Percentiles rank a stretch among this genome's conserved stretches.
Conservation (phyloP, 2,113 vertebrate species). For the Trichechus manatus region DNA sequence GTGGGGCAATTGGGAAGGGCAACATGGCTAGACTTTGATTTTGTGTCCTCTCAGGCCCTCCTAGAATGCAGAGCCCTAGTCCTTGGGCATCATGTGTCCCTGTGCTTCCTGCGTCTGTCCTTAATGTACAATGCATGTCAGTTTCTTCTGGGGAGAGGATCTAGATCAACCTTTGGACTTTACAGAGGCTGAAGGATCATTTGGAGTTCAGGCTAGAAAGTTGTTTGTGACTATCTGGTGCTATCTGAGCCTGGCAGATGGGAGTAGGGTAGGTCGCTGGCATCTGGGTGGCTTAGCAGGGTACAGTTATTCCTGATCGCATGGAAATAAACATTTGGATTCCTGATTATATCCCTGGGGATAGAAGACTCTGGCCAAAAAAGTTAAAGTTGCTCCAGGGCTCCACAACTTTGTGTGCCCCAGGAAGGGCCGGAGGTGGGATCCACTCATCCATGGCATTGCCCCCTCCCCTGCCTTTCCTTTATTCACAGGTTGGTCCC, state of each 20-base stretch:
- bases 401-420: not conserved
- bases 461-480: not conserved
- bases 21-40: not conserved
- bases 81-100: not conserved
- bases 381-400: not conserved
- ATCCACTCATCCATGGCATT: not conserved
- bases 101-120: not conserved
- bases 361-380: not conserved
- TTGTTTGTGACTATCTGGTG: not conserved
- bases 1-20: not conserved
- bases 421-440: not conserved
- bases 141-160: not conserved
- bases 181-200: not conserved
- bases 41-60: not conserved
- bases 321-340: not conserved
- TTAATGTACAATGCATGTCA: not conserved
- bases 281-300: not conserved
- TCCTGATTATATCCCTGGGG: not conserved
- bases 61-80: not conserved
- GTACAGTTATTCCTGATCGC: not conserved
- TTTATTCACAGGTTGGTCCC: not conserved
- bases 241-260: not conserved
- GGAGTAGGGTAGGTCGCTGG: not conserved
- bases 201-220: not conserved
- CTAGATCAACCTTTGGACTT: not conserved